A percentile compares a stretch with the other conserved stretches of the same genome.
Conservation (phyloP, 2,113 vertebrate genomes). For the Phalacrocorax carbo region DNA sequence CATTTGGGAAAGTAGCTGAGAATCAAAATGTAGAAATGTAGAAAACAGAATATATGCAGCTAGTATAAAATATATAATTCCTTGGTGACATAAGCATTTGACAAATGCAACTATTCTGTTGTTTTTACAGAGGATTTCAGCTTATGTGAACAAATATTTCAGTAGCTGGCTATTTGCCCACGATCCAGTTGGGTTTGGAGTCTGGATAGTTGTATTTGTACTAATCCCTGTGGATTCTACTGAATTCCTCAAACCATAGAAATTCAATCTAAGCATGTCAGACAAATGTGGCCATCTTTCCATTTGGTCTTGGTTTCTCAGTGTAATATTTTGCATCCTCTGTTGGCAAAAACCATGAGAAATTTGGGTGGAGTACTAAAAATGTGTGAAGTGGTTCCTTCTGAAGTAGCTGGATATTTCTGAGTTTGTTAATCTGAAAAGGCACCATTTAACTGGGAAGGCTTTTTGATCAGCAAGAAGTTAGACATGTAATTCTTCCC, state of each 20-base stretch:
- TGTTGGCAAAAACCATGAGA: background rate
- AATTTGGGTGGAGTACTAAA: background rate
- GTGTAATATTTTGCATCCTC: background rate
- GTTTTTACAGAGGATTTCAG: background rate
- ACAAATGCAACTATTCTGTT: background rate
- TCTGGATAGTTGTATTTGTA: background rate
- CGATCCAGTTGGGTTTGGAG: background rate
- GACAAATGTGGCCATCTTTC: background rate
- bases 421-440: background rate
- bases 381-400: background rate
- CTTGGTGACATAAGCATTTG: background rate
- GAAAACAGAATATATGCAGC: background rate
- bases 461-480: background rate
- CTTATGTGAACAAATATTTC: background rate
- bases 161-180: background rate
- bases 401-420: background rate
- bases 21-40: background rate
- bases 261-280: background rate
- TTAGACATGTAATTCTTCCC: background rate
- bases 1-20: background rate
- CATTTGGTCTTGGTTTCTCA: background rate
- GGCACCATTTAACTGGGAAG: background rate
- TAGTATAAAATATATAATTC: background rate
- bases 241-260: background rate
- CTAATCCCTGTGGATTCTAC: background rate